A percentile compares a stretch with the other conserved stretches of the same genome.
Conservation (phyloP, 2,797 vertebrate species). For the Eurystomus glaucurus region DNA sequence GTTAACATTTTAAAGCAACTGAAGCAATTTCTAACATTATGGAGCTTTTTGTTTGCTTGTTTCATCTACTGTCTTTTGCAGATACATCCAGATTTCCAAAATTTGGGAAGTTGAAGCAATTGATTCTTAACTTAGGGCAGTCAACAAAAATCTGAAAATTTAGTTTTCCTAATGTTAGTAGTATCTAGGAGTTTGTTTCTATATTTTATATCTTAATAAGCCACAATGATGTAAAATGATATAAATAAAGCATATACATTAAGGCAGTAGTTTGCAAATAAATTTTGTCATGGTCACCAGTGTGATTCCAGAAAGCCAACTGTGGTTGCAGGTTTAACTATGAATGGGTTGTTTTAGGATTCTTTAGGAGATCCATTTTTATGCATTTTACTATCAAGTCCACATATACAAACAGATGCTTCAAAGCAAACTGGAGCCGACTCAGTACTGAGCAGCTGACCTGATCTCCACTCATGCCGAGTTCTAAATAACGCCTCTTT, state of each 20-base stretch:
- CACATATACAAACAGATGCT: rapidly evolving
- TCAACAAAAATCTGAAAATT: neutral
- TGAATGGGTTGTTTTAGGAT: neutral
- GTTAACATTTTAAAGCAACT: neutral
- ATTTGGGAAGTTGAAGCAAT: neutral
- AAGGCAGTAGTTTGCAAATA: neutral
- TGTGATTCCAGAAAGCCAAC: neutral
- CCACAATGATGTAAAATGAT: neutral
- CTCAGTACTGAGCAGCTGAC: neutral
- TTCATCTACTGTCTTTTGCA: neutral
- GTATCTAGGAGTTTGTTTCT: neutral
- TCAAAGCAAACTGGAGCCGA: neutral
- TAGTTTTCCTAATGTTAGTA: neutral
- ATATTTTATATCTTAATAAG: neutral
- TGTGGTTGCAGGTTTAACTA: neutral
- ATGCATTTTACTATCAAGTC: neutral
- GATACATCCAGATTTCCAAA: neutral
- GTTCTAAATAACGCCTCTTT: neutral
- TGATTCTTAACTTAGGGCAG: neutral
- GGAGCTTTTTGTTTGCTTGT: neutral
- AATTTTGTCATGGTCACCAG: neutral
- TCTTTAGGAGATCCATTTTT: neutral
- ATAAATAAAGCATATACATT: neutral
- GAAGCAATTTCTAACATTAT: neutral
- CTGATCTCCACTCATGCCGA: neutral